These are phyloP conservation scores for Passerculus sandwichensis DNA, from an alignment of 2,797 vertebrate species.

Conservation along the genomic window DNA sequence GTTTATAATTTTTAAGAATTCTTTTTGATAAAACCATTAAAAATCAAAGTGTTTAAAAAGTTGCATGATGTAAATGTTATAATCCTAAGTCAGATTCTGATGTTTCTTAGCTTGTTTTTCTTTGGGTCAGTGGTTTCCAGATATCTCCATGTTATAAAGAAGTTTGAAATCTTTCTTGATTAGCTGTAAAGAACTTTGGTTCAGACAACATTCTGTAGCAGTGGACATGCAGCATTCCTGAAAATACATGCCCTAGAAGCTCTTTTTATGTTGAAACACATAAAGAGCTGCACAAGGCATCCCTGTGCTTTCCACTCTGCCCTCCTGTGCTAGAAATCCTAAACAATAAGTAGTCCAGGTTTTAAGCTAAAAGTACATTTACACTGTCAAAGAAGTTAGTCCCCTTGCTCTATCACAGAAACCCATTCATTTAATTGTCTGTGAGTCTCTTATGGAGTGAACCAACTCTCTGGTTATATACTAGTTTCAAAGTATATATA, in stretches of 20 bases:
- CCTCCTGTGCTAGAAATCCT: neutral
- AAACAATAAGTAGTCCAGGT: neutral
- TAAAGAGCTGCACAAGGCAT: accelerated
- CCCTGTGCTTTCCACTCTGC: neutral
- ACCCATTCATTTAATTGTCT: neutral
- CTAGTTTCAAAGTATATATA: neutral
- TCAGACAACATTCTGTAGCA: neutral
- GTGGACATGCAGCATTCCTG: neutral
- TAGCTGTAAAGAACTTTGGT: neutral
- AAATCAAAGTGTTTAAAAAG: neutral
- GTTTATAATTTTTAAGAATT: neutral
- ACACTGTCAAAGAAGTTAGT: neutral
- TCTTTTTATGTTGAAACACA: neutral
- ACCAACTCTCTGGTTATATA: neutral
- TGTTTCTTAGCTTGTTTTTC: neutral
- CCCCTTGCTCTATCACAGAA: neutral
- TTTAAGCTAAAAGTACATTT: neutral
- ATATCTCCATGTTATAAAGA: neutral
- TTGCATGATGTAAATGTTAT: neutral
- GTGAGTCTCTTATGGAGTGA: neutral
- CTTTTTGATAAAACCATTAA: neutral
- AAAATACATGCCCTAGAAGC: neutral
- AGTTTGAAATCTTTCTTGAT: neutral
- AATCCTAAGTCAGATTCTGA: neutral
- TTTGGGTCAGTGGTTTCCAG: neutral